Percentiles rank a stretch among this genome's conserved stretches.
Evolutionary conservation across 2,797 vertebrate species (phyloP).

Genomic region (Heliangelus exortis): DNA sequence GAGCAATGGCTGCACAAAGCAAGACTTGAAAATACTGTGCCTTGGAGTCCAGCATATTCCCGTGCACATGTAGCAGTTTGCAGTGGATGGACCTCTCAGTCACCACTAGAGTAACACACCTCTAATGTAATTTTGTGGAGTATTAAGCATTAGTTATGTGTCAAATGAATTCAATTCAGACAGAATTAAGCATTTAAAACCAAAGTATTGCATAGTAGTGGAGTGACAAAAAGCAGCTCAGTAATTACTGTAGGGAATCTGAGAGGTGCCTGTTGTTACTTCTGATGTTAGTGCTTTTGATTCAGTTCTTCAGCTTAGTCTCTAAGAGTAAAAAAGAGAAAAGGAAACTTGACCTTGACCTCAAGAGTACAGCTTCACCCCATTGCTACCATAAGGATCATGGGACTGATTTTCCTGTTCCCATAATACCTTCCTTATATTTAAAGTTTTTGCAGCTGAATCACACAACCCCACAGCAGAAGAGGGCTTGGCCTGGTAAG

Average conservation of each 20-base stretch:
- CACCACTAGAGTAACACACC: not conserved
- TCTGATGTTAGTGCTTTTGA: not conserved
- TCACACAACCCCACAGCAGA: not conserved
- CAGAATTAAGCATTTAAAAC: not conserved
- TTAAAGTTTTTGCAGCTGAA: not conserved
- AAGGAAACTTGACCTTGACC: conserved; percentile 37
- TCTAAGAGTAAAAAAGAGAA: not conserved
- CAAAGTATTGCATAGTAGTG: not conserved
- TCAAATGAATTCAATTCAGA: not conserved
- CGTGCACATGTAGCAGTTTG: not conserved
- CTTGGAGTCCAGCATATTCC: accelerated
- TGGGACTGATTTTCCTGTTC: not conserved
- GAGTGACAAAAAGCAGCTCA: not conserved
- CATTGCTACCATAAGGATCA: not conserved
- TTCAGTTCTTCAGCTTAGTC: not conserved
- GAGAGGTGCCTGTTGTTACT: not conserved
- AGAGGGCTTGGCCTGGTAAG: not conserved
- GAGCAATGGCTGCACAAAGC: not conserved
- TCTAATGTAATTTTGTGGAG: not conserved
- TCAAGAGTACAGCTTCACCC: not conserved
- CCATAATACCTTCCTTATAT: not conserved
- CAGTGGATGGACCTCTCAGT: not conserved
- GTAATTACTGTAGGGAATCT: not conserved
- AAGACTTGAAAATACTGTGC: not conserved
- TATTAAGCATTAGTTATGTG: not conserved